Base-by-base conservation (phyloP, 2,888 invertebrate genomes). In the Papilio protenor region DNA sequence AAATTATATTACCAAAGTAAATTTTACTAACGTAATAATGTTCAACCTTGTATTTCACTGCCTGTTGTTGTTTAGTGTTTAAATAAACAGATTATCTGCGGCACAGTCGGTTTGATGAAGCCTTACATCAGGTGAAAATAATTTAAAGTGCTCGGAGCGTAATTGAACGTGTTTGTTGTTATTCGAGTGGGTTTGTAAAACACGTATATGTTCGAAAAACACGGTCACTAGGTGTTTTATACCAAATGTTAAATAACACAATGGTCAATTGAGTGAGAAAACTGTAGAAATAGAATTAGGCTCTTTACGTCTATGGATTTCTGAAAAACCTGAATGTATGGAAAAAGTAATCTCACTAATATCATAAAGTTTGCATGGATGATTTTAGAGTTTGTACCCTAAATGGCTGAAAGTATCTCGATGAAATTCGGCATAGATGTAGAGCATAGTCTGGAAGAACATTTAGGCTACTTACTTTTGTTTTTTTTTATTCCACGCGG, bases 91-190 rank as follows among this genome's bases (percentile, higher is more conserved):
- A 33, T 40, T 64, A 33, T 33, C 33, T 8, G 12, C 64, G 40
- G 40, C 16, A 64, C 33, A 64, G 33, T 40, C 23, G 18, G 2
- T 64, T 64, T 64, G 40, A 64, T 16, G 27, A 23, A 27, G 61
- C 61, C 61, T 61, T 61, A 61, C 61, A 61, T 61, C 61, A 14
- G 61, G 27, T 61, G 61, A 27, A 27, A 59, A 59, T 59, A 59
- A 61, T 27, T 61, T 27, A 27, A 59, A 61, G 14, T 4, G 27
- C 27, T 27, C 23, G 61, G 14, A 27, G 61, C 27, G 27, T 61
- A 61, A 61, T 61, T 61, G 27, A 5, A 16, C 27, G 16, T 61
- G 61, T 23, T 27, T 61, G 61, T 61, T 61, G 61, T 27, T 61
- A 27, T 61, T 61, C 27, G 61, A 14, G 27, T 61, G 61, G 27